A percentile compares a stretch with the other conserved stretches of the same genome.
These are phyloP conservation scores for Ferdinandea cuprea DNA, from an alignment of 2,888 invertebrate species.

Conservation along the genomic window DNA sequence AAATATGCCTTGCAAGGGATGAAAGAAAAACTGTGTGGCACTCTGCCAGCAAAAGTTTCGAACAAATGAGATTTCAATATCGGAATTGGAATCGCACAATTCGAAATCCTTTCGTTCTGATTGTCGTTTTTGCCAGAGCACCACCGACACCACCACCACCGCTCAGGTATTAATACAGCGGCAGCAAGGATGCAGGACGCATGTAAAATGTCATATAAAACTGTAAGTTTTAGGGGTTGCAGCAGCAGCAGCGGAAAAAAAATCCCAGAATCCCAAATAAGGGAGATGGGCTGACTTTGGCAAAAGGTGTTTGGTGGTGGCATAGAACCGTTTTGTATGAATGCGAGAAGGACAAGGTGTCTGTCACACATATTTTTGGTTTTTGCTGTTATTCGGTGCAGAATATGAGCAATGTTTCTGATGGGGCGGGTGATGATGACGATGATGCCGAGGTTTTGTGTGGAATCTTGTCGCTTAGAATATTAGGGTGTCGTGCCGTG, in stretches of 20 bases:
- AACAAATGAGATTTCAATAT: slow-evolving; percentile 68
- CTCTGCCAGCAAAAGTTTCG: slow-evolving; percentile 2
- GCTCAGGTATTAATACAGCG: slow-evolving; percentile 48
- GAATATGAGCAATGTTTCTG: slow-evolving; percentile 65
- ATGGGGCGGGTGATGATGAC: slow-evolving; percentile 49
- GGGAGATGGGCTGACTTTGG: slow-evolving; percentile 32
- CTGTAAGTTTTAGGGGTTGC: slow-evolving; percentile 53
- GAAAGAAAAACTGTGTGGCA: slow-evolving; percentile 16
- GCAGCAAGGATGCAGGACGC: slow-evolving; percentile 12
- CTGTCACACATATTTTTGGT: slow-evolving; percentile 68
- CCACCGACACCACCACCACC: too few relatives aligned
- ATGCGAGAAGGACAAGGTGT: slow-evolving; percentile 64
- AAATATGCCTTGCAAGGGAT: slow-evolving; percentile 33
- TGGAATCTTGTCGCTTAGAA: slow-evolving; percentile 45
- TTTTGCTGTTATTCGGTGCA: slow-evolving; percentile 55
- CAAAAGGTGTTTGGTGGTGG: slow-evolving; percentile 65
- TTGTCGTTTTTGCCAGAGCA: slow-evolving; percentile 47
- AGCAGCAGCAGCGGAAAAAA: slow-evolving; percentile 17
- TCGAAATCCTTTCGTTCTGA: slow-evolving; percentile 66
- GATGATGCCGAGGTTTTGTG: slow-evolving; percentile 38
- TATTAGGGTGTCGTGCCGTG: slow-evolving; percentile 64
- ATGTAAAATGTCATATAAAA: slow-evolving; percentile 54
- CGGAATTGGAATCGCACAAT: slow-evolving; percentile 50
- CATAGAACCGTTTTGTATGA: slow-evolving; percentile 41
- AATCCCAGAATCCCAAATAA: slow-evolving; percentile 39